Evolutionary conservation across 2,113 vertebrate species (phyloP).

Genomic region (Indicator maculatus): DNA sequence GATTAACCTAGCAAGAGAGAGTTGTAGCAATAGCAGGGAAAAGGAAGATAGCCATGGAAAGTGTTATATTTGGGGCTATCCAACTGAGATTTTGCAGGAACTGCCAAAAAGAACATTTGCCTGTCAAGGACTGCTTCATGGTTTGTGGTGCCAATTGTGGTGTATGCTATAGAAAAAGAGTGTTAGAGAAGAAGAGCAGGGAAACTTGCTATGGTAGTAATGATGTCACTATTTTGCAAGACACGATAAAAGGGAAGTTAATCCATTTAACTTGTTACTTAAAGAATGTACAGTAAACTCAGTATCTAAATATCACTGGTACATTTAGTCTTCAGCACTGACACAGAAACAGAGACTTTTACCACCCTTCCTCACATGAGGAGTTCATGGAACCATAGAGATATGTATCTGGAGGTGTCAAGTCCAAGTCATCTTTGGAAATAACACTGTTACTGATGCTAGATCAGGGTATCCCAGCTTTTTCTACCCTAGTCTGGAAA

Average conservation of each 20-base stretch:
- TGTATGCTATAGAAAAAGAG: background rate
- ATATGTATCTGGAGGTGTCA: accelerated
- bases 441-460: background rate
- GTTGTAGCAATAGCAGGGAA: background rate
- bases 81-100: background rate
- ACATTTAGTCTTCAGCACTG: background rate
- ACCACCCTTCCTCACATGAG: background rate
- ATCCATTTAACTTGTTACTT: background rate
- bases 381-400: background rate
- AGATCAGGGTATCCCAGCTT: background rate
- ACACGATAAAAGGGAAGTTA: background rate
- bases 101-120: background rate
- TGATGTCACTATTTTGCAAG: background rate
- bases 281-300: background rate
- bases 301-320: background rate
- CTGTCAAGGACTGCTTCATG: background rate
- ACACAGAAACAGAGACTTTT: background rate
- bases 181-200: background rate
- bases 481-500: background rate
- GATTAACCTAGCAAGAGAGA: background rate
- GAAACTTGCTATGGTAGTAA: background rate
- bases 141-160: background rate
- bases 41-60: background rate
- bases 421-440: background rate
- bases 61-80: background rate